Evolutionary conservation across 2,797 vertebrate species (phyloP).

Genomic region (Propithecus perrieri): DNA sequence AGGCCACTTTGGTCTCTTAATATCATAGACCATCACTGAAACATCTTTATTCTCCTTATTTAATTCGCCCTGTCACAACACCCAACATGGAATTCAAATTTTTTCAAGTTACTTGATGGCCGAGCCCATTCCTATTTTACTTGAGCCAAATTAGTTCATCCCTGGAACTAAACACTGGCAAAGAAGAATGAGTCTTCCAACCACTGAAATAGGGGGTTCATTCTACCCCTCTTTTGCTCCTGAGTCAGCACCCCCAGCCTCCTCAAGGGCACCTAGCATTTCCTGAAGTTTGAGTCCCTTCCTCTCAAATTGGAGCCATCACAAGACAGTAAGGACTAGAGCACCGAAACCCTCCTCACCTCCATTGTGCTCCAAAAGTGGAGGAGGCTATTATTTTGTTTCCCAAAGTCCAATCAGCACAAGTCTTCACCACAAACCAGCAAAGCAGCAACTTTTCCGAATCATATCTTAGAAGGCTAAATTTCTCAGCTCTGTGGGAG

Average conservation of each 20-base stretch:
- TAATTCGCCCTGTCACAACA: no score
- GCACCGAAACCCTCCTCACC: neutral
- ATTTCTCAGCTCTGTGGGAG: conserved; percentile 22
- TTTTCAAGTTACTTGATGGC: neutral
- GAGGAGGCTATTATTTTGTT: neutral
- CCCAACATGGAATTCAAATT: neutral
- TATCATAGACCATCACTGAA: neutral
- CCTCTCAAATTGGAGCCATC: neutral
- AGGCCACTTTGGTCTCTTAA: neutral
- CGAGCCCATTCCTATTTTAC: neutral
- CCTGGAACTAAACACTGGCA: neutral
- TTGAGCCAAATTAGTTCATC: neutral
- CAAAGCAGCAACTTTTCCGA: conserved; percentile 42
- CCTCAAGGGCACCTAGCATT: neutral
- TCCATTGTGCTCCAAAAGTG: neutral
- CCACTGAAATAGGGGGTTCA: no score
- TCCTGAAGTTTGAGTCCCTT: neutral
- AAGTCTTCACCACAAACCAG: neutral
- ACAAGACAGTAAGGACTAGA: conserved; percentile 36
- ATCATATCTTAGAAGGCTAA: neutral
- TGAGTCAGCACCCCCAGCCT: neutral
- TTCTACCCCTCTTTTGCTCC: neutral
- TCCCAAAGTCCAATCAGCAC: neutral
- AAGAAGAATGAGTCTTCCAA: neutral
- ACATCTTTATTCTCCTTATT: no score